Evolutionary conservation across 2,113 vertebrate species (phyloP).

Genomic region (Cyanoliseus patagonus): DNA sequence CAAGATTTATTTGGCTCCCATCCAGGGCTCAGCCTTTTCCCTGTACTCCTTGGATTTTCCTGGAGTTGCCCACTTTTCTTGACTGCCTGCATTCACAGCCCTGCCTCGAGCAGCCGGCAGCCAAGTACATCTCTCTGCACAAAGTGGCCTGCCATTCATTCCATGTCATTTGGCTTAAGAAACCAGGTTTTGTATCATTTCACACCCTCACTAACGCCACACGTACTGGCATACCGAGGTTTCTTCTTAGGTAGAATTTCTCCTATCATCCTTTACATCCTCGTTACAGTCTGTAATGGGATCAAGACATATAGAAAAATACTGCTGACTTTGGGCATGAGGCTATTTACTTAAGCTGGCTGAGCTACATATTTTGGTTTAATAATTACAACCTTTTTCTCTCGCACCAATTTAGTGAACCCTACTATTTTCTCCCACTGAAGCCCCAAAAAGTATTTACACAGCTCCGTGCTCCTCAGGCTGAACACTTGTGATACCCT

Average conservation of each 20-base stretch:
- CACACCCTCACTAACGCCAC: background rate
- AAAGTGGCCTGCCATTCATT: background rate
- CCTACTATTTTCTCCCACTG: slow-evolving; percentile 24
- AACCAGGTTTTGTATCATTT: background rate
- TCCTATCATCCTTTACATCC: background rate
- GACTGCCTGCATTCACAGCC: background rate
- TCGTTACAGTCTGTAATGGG: background rate
- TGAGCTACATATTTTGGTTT: slow-evolving; percentile 55
- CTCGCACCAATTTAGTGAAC: slow-evolving; percentile 18
- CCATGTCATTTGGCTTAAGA: background rate
- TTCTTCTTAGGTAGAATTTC: background rate
- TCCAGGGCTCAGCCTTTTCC: background rate
- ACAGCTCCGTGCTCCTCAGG: slow-evolving; percentile 8
- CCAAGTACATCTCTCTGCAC: background rate
- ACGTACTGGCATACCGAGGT: fast-evolving
- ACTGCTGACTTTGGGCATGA: background rate
- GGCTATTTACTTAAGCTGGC: slow-evolving; percentile 10
- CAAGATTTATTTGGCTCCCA: background rate
- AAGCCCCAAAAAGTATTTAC: slow-evolving; percentile 36
- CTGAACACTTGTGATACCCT: background rate
- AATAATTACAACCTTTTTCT: slow-evolving; percentile 27
- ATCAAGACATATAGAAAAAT: background rate
- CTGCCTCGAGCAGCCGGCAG: background rate
- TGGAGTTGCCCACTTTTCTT: background rate
- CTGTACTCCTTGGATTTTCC: background rate